Conservation (phyloP, 2,113 vertebrate species). For the Ammodytes marinus region DNA sequence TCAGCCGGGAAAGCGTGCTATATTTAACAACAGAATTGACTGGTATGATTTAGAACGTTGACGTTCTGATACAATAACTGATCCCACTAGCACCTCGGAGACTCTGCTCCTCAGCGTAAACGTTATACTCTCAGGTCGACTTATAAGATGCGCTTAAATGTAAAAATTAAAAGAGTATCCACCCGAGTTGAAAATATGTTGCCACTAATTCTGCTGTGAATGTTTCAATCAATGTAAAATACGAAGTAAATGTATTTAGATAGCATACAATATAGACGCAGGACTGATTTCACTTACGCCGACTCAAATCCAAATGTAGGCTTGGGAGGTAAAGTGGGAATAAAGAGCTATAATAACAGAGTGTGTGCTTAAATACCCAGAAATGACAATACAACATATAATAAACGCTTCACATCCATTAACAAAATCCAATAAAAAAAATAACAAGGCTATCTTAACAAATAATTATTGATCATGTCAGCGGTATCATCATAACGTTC, state of each 20-base stretch:
- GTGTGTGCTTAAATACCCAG: background rate
- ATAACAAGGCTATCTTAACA: background rate
- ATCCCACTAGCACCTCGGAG: constrained; percentile 4
- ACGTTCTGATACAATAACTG: constrained; percentile 37
- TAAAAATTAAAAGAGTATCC: constrained; percentile 1
- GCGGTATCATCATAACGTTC: background rate
- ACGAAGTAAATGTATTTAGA: background rate
- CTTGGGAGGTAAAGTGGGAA: background rate
- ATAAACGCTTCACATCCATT: background rate
- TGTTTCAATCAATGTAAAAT: background rate
- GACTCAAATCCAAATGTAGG: constrained; percentile 2
- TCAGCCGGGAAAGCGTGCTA: constrained; percentile 50
- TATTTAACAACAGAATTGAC: constrained; percentile 58
- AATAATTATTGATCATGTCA: background rate
- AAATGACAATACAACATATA: background rate
- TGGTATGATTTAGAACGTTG: constrained; percentile 48
- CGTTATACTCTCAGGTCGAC: background rate
- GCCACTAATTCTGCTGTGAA: background rate
- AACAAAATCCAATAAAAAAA: background rate
- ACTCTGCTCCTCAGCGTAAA: constrained; percentile 1
- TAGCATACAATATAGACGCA: background rate
- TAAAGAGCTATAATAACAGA: background rate
- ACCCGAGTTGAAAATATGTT: background rate
- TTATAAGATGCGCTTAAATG: background rate
- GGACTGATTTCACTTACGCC: background rate